These are phyloP conservation scores for Oryzias sinensis DNA, from an alignment of 2,797 vertebrate species.

Conservation along the genomic window DNA sequence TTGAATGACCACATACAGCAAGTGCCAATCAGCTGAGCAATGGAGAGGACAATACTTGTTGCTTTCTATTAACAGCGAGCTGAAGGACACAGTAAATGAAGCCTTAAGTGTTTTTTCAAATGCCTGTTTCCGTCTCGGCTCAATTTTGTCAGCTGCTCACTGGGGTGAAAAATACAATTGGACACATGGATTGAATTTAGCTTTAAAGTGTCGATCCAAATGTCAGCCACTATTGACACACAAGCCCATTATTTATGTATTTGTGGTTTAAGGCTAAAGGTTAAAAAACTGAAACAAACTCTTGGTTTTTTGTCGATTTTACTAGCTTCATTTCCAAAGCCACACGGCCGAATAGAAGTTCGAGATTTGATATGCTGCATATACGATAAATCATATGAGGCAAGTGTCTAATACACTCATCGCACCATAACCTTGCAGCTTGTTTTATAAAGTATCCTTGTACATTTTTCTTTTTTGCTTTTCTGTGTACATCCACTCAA, in stretches of 20 bases:
- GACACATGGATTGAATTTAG: conserved; percentile 46
- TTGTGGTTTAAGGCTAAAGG: conserved; percentile 33
- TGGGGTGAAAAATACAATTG: conserved; percentile 1
- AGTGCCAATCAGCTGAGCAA: conserved; percentile 34
- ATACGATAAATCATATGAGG: conserved; percentile 23
- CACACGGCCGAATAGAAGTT: conserved; percentile 27
- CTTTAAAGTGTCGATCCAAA: conserved; percentile 44
- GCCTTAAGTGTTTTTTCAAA: conserved; percentile 72
- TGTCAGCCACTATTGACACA: conserved; percentile 49
- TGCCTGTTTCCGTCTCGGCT: conserved; percentile 41
- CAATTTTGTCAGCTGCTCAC: conserved; percentile 39
- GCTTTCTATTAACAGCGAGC: conserved; percentile 36
- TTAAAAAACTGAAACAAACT: conserved; percentile 9
- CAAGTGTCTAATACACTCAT: conserved; percentile 31
- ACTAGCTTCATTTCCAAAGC: conserved; percentile 32
- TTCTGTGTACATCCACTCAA: conserved; percentile 53
- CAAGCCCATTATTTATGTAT: conserved; percentile 33
- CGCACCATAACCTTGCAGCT: conserved; percentile 23
- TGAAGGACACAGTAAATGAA: conserved; percentile 53
- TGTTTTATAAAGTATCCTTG: conserved; percentile 47
- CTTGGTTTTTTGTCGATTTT: conserved; percentile 28
- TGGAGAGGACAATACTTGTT: conserved; percentile 30
- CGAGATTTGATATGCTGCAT: conserved; percentile 27
- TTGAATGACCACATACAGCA: conserved; percentile 42
- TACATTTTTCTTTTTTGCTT: conserved; percentile 38